Evolutionary conservation across 2,888 invertebrate genomes (phyloP), one percentile per base, ranked within the genome.

Genomic region (Cheilosia impressa): DNA sequence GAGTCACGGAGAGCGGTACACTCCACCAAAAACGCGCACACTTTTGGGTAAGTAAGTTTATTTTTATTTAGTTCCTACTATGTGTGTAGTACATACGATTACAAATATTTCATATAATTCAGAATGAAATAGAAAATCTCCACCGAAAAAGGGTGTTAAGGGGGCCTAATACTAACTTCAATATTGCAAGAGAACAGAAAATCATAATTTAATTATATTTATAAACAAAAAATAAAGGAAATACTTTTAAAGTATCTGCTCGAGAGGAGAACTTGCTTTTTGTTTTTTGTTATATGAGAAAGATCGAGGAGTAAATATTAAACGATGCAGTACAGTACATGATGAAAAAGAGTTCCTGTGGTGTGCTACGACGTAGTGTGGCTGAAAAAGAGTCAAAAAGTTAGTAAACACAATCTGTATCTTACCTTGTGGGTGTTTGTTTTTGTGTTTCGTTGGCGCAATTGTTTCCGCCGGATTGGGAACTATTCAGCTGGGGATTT

Each of bases 371-470:
- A 31, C 22, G 53, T 50, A 60, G 13, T 50, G 81, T 62, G 45
- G 66, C 85, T 85, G 85, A 81, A 85, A 85, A 72, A 85, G 62
- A 81, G 10, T 77, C 55, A 85, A 85, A 71, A 76, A 81, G 81
- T 85, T 85, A 85, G 81, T 81, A 72, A 81, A 77, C 68, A 72
- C 50, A 66, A 68, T 72, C 76, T 72, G 31, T 57, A 62, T 81
- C 85, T 81, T 85, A 81, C 80, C 85, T 81, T 85, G 58, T 22
- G 10, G 38, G 43, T 27, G 52, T 58, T 73, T 69, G 43, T 45
- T 60, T 58, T 43, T 63, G 19, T 38, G 47, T 34, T 50, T 71
- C 31, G 13, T 19, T 38, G 22, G 27, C 6, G 34, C n/a, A 34
- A 50, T 52, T 55, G 2, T 43, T 17, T 27, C 55, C 15, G 24